Evolutionary conservation across 2,888 invertebrate species (phyloP).

Genomic region (Phasia obesa): DNA sequence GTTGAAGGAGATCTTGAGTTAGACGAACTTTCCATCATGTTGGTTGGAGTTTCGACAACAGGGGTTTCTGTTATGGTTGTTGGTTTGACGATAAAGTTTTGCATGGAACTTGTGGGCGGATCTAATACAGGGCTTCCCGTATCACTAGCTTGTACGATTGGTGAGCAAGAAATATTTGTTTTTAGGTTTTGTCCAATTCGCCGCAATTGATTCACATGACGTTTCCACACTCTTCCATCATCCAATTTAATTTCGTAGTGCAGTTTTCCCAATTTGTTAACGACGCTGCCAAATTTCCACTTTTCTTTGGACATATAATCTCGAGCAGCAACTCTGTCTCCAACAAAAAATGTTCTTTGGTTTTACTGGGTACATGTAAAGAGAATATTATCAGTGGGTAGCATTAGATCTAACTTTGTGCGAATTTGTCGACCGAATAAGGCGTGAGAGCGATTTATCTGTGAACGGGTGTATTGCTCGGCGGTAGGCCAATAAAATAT

Average conservation of each 20-base stretch:
- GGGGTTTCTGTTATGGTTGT: conserved; percentile 6
- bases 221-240: conserved; percentile 55
- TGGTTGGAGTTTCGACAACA: conserved; percentile 18
- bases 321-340: conserved; percentile 59
- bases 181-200: conserved; percentile 17
- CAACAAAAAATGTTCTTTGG: conserved; percentile 10
- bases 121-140: no score
- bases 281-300: conserved; percentile 54
- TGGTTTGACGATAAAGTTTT: background rate
- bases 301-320: conserved; percentile 61
- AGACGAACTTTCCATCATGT: background rate
- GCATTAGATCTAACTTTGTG: conserved; percentile 23
- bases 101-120: background rate
- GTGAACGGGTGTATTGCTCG: conserved; percentile 29
- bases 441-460: conserved; percentile 31
- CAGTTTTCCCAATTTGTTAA: conserved; percentile 24
- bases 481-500: conserved; percentile 47
- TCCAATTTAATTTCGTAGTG: conserved; percentile 55
- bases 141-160: no score
- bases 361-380: background rate
- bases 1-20: background rate
- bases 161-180: background rate
- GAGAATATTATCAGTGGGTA: background rate
- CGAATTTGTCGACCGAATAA: conserved; percentile 37
- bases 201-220: conserved; percentile 47